Evolutionary conservation across 2,113 vertebrate genomes (phyloP), one percentile per base, ranked within the genome.

Genomic region (Myiozetetes cayanensis): DNA sequence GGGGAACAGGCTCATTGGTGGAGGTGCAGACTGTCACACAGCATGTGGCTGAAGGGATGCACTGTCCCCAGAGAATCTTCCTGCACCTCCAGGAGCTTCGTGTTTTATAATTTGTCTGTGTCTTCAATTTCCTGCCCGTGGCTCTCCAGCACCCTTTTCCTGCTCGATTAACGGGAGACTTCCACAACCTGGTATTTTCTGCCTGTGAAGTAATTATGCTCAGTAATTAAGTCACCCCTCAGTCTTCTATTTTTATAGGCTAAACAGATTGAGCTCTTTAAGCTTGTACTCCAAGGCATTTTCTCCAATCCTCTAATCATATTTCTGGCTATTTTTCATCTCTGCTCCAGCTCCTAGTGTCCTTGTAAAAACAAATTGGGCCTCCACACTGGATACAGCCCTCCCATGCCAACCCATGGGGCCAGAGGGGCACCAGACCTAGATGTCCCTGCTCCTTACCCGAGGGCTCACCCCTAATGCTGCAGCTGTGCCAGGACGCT

Each of bases 211-310:
- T 94, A 97, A 97, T 97, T 96, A 93, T 75, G 91, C 84, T 96
- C 5, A 11, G 91, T 95, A 97, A 97, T 97, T 95, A 97, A 97
- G 96, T 96, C 96, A 94, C 95, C 72, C 96, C 89, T 90, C 91
- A 94, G 89, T 92, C 93, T 96, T 95, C 96, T 97, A 97, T 97
- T 97, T 97, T 96, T 97, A 92, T 94, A 97, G 86, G 83, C 95
- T 95, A 94, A 97, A 95, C 96, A 96, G 96, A 97, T 94, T 97
- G 96, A 93, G 96, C 93, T 95, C 96, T 95, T 95, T 95, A 95
- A 94, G 89, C 95, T 85, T 89, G 94, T 92, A 96, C 93, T 95
- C 89, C 73, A 92, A 95, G 94, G 96, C 96, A 96, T 97, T 96
- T 95, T 94, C 87, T 93, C 76, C 96, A 94, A 96, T 96, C 96